A percentile compares a stretch with the other conserved stretches of the same genome.
Conservation (phyloP, 2,888 invertebrate genomes). For the Hirtodrosophila trivittata region DNA sequence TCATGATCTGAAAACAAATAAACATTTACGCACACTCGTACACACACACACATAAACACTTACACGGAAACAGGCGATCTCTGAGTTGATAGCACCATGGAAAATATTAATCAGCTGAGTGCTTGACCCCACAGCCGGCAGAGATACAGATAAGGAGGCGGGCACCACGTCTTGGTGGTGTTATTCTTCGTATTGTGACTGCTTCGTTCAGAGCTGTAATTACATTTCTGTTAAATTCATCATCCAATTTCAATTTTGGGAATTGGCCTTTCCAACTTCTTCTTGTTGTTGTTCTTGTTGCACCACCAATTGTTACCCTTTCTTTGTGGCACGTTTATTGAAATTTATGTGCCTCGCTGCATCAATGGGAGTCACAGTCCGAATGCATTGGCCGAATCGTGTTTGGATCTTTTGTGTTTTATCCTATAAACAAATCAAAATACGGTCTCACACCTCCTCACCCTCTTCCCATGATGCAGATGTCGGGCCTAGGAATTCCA, state of each 20-base stretch:
- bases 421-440: conserved; percentile 25
- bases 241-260: conserved; percentile 13
- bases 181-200: neutral
- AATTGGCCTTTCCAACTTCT: conserved; percentile 6
- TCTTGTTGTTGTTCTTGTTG: conserved; percentile 7
- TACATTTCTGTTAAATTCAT: conserved; percentile 21
- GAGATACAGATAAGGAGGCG: conserved; percentile 36
- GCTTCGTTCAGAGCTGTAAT: neutral
- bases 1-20: too few species aligned
- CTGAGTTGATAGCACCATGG: conserved; percentile 16
- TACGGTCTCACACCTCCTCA: too few species aligned
- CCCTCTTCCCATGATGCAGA: too few species aligned
- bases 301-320: conserved; percentile 1
- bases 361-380: too few species aligned
- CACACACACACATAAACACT: too few species aligned
- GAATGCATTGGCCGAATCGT: too few species aligned
- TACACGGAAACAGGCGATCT: conserved; percentile 10
- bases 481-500: too few species aligned
- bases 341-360: conserved; percentile 42
- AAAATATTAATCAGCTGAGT: conserved; percentile 40
- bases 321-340: conserved; percentile 37
- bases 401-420: conserved; percentile 1
- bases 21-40: too few species aligned
- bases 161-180: conserved; percentile 1
- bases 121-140: conserved; percentile 28